Evolutionary conservation across 1,140 invertebrate genomes (phyloP).

Genomic region (Archegozetes longisetosus): DNA sequence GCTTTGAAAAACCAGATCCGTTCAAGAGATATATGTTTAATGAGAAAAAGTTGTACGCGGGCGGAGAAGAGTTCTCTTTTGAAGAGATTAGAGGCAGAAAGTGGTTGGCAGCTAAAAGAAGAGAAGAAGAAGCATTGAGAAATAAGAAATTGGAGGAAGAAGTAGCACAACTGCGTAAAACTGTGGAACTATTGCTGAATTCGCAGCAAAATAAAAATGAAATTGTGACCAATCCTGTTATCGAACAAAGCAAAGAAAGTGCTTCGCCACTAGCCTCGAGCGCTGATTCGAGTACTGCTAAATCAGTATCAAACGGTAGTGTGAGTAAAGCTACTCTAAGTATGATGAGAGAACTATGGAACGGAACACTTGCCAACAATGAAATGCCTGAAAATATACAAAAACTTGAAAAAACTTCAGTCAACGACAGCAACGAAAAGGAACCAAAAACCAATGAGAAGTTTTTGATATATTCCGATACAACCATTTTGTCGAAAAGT

Average conservation of each 20-base stretch:
- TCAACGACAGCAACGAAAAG: not conserved
- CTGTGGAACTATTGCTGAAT: not conserved
- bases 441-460: not conserved
- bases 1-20: conserved; percentile 29
- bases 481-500: not conserved
- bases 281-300: not conserved
- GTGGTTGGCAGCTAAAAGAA: conserved; percentile 22
- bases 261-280: not conserved
- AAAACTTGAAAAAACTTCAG: too few relatives aligned
- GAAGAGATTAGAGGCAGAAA: conserved; percentile 36
- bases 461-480: not conserved
- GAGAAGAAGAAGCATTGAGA: not conserved
- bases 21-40: conserved; percentile 29
- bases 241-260: not conserved
- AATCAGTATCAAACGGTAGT: not conserved
- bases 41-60: conserved; percentile 35
- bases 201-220: not conserved
- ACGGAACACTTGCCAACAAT: not conserved
- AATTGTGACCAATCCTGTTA: not conserved
- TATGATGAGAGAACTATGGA: not conserved
- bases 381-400: too few relatives aligned
- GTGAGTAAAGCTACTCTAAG: not conserved
- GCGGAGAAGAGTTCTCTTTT: conserved; percentile 36
- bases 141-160: not conserved
- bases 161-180: not conserved